Base-by-base conservation (phyloP, 2,888 invertebrate species). In the Drosophila setosimentum region DNA sequence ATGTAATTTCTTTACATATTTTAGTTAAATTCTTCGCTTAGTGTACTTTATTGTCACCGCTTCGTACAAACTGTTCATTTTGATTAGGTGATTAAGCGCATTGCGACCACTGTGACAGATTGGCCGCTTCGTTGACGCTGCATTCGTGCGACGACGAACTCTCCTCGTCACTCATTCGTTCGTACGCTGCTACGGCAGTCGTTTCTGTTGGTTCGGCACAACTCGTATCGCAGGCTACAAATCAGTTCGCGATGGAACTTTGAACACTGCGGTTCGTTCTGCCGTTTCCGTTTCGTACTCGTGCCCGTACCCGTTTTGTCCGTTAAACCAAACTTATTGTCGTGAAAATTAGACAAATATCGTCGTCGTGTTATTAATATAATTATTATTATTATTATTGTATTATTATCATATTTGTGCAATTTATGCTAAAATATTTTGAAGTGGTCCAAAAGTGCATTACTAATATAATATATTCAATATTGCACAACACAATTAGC, bases 171-270 rank as follows among this genome's bases (percentile, higher is more conserved):
- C 59, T 55, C 57, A 69, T 68, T 63, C 76, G 73, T 69, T 72
- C 65, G 45, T n/a, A 30, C 49, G 51, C 21, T 50, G 40, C 51
- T 67, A 68, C 10, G 40, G 48, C 27, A 33, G 57, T 80, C 63
- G 79, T 71, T 64, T 63, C 29, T 63, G 63, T 54, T 61, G 71
- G 63, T 42, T 80, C 82, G 82, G 72, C 72, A 57, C 58, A 64
- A 51, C 64, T 75, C 71, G 69, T 63, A 69, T 65, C 68, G 62
- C 42, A 62, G 54, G 33, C 68, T 76, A 54, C 67, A 73, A 88
- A 85, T 88, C 82, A 84, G 78, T 89, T 86, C 83, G 92, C 92
- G 91, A 92, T 92, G 92, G 91, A 92, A 92, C 91, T 92, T 92
- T 92, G 92, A 92, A 92, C 87, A 89, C 87, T 89, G 88, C 91